These are phyloP conservation scores for Metopia argyrocephala DNA, from an alignment of 2,888 invertebrate genomes.

Conservation along the genomic window DNA sequence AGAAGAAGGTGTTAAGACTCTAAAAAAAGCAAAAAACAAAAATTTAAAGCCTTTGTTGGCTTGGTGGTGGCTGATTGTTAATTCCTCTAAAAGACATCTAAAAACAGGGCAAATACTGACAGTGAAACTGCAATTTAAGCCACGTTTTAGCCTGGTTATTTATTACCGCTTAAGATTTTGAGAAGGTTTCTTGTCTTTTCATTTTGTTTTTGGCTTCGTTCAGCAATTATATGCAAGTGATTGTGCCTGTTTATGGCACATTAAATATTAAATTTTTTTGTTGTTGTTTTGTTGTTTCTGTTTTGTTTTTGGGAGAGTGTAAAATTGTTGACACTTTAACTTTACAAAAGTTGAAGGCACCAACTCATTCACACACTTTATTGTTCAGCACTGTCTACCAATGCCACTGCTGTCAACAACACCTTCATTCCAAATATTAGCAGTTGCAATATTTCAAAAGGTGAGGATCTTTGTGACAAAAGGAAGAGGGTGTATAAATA, in stretches of 20 bases:
- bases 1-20: background rate
- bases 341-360: conserved; percentile 25
- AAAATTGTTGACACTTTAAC: conserved; percentile 46
- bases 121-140: conserved; percentile 50
- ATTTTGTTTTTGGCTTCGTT: conserved; percentile 26
- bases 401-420: background rate
- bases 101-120: background rate
- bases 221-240: conserved; percentile 61
- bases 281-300: background rate
- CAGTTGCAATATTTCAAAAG: background rate
- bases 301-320: conserved; percentile 14
- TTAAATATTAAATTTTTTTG: background rate
- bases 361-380: conserved; percentile 25
- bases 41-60: too few relatives aligned
- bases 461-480: background rate
- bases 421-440: too few relatives aligned
- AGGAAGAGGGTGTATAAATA: conserved; percentile 21
- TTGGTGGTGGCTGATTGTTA: too few relatives aligned
- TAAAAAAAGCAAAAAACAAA: too few relatives aligned
- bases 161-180: conserved; percentile 62
- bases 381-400: background rate
- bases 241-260: conserved; percentile 44
- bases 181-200: conserved; percentile 27
- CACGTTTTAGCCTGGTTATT: conserved; percentile 64
- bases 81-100: background rate